These are phyloP conservation scores for Rhopalosiphum padi DNA, from an alignment of 1,140 invertebrate species.

Conservation along the genomic window DNA sequence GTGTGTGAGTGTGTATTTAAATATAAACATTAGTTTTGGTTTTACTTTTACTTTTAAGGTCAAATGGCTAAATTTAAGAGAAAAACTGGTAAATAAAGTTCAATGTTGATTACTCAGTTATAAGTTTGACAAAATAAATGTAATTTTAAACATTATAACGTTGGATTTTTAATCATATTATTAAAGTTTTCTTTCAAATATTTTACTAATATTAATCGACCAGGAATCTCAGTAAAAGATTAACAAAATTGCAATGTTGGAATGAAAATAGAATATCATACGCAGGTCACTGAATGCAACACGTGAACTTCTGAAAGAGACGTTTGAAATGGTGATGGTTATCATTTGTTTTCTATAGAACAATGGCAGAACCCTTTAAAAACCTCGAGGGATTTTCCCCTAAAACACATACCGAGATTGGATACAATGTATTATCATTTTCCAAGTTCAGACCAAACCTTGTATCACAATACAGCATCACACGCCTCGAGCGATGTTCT, in stretches of 20 bases:
- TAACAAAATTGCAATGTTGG: not conserved
- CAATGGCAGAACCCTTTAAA: conserved; percentile 16
- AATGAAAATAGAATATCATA: conserved; percentile 1
- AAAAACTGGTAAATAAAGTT: not conserved
- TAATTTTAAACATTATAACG: not conserved
- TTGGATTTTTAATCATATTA: not conserved
- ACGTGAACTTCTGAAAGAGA: conserved; percentile 30
- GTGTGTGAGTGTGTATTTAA: not conserved
- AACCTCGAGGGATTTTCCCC: conserved; percentile 8
- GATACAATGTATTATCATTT: conserved; percentile 43
- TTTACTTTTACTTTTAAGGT: not conserved
- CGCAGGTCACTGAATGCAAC: conserved; percentile 7
- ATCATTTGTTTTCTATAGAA: conserved; percentile 2
- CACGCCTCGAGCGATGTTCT: not conserved
- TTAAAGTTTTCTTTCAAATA: not conserved
- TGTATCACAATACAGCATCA: conserved; percentile 27
- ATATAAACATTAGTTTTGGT: not conserved
- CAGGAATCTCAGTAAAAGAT: not conserved
- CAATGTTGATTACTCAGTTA: not conserved
- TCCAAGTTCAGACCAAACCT: not conserved
- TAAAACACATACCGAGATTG: conserved; percentile 16
- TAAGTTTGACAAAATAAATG: not conserved
- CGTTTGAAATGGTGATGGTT: conserved; percentile 17
- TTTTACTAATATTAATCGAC: not conserved
- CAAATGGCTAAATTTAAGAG: not conserved